Conservation (phyloP, 2,113 vertebrate genomes). For the Corythoichthys haematopterus region DNA sequence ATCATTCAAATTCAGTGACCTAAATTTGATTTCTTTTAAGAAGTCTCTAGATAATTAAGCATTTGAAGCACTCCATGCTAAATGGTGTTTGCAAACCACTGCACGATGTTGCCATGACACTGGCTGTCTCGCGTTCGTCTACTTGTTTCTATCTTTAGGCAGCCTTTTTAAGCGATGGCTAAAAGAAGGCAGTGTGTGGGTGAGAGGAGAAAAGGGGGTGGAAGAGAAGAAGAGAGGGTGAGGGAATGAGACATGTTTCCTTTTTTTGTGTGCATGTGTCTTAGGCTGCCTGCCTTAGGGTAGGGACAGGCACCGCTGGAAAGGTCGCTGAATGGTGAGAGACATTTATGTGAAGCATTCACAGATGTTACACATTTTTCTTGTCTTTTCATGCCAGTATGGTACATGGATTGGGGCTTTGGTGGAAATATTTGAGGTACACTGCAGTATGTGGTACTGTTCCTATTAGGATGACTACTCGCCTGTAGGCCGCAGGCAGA, state of each 20-base stretch:
- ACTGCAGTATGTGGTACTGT: constrained; percentile 37
- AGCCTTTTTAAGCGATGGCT: constrained; percentile 68
- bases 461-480: constrained; percentile 40
- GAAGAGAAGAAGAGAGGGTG: constrained; percentile 36
- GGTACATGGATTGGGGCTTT: background rate
- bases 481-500: constrained; percentile 55
- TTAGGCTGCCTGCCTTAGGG: constrained; percentile 45
- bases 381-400: background rate
- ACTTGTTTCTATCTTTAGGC: constrained; percentile 71
- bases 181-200: constrained; percentile 69
- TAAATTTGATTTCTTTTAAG: background rate
- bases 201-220: constrained; percentile 56
- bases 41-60: background rate
- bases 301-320: constrained; percentile 35
- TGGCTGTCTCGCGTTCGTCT: constrained; percentile 65
- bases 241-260: constrained; percentile 54
- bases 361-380: constrained; percentile 10
- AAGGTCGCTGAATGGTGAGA: constrained; percentile 24
- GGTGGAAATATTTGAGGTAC: constrained; percentile 22
- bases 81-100: constrained; percentile 59
- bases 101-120: constrained; percentile 69
- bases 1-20: background rate
- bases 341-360: constrained; percentile 18
- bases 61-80: constrained; percentile 7
- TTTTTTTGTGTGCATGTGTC: constrained; percentile 46